Percentiles rank a stretch among this genome's conserved stretches.
Conservation (phyloP, 2,888 invertebrate species). For the Gastrophysa polygoni region DNA sequence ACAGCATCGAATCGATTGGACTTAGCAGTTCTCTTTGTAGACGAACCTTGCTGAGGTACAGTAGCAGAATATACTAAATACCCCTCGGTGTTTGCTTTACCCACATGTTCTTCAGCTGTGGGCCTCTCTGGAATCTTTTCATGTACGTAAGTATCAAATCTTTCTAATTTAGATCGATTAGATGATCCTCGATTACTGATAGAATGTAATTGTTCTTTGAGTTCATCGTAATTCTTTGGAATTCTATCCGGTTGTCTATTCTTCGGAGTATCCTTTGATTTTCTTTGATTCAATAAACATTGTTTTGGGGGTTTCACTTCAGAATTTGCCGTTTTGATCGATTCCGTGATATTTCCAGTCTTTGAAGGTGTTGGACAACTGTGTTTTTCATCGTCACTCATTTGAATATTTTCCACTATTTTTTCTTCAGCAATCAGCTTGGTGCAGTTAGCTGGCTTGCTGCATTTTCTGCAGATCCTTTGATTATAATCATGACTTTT, state of each 20-base stretch:
- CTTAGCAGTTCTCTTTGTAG: not conserved
- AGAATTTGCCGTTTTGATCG: not conserved
- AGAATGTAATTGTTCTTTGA: constrained; percentile 1
- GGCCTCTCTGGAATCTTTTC: not conserved
- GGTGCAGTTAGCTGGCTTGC: no score
- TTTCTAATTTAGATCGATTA: not conserved
- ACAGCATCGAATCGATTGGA: constrained; percentile 1
- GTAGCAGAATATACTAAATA: not conserved
- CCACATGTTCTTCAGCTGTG: not conserved
- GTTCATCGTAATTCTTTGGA: constrained; percentile 8
- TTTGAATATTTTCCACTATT: no score
- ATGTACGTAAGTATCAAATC: not conserved
- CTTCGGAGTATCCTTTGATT: not conserved
- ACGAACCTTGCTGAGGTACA: not conserved
- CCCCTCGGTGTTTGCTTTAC: not conserved
- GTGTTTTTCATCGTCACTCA: not conserved
- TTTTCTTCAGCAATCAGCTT: no score
- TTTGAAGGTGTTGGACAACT: not conserved
- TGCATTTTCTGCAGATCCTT: not conserved
- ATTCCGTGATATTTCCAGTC: not conserved
- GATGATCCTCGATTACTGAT: not conserved
- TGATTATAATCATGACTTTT: not conserved
- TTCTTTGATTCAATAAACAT: not conserved
- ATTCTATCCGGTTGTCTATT: not conserved
- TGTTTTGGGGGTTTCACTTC: not conserved